Base-by-base conservation (phyloP, 1,140 invertebrate species). In the Neodiprion lecontei region DNA sequence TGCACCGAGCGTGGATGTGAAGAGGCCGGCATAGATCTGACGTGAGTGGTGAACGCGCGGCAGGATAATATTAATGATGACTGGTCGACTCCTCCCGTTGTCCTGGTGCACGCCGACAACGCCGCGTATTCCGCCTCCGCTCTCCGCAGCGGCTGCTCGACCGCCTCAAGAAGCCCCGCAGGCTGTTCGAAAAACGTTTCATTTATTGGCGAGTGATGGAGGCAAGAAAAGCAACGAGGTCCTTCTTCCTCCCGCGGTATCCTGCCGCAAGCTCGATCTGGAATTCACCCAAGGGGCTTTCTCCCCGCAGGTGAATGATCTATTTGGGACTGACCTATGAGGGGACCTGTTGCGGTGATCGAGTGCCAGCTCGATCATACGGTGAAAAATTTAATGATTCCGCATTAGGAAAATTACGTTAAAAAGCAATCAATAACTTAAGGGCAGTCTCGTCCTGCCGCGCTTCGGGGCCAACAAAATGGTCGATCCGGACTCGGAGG, bases 21-120 rank as follows among this genome's bases (percentile, higher is more conserved):
- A 82, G 82, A 84, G 82, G 81, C 82, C 83, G 82, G 83, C 83
- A 80, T 82, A 85, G 83, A 84, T 85, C 82, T 84, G 83, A 84
- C 79, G 82, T 78, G 74, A 67, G 76, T 72, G 82, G 81, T 79
- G 81, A 81, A 79, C 82, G 79, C 78, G 78, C 79, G 77, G 81
- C 72, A 77, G 78, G 80, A 79, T 82, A 83, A 85, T 84, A 85
- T 85, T 85, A 85, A 85, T 84, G 83, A 85, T 85, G 79, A 82
- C 78, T 82, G 72, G 82, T 75, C 77, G 17, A 65, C 75, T 69
- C 67, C 48, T 76, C 71, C 75, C 69, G 69, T 50, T 65, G 14
- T 73, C 65, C 69, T 72, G 65, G 72, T 76, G 48, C 77, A 75
- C 73, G 76, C 72, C 71, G 75, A 72, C 79, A 77, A 76, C 77